Percentiles rank a stretch among this genome's conserved stretches.
Evolutionary conservation across 2,888 invertebrate species (phyloP).

Genomic region (Hypolimnas misippus): DNA sequence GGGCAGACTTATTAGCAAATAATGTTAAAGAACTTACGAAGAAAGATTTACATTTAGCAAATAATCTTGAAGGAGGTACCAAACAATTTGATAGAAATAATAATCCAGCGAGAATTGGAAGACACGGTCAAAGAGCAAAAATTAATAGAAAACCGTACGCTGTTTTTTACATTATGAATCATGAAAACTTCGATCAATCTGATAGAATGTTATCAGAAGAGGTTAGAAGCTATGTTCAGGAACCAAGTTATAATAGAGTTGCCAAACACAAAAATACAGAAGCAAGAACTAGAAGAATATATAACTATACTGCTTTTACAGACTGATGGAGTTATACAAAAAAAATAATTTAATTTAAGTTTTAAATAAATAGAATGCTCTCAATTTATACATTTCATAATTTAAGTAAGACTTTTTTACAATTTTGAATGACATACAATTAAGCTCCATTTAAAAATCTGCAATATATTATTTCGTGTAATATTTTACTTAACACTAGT

Average conservation of each 20-base stretch:
- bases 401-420: too few relatives aligned
- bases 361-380: too few relatives aligned
- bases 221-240: slow-evolving; percentile 19
- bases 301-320: slow-evolving; percentile 2
- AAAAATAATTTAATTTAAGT: background rate
- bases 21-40: too few relatives aligned
- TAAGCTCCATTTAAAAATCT: too few relatives aligned
- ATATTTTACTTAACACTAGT: too few relatives aligned
- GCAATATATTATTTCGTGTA: too few relatives aligned
- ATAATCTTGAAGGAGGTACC: background rate
- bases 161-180: slow-evolving; percentile 62
- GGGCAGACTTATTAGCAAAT: too few relatives aligned
- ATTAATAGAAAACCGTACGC: slow-evolving; percentile 57
- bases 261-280: background rate
- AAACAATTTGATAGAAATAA: slow-evolving; percentile 16
- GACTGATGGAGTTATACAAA: background rate
- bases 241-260: slow-evolving; percentile 6
- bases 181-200: slow-evolving; percentile 47
- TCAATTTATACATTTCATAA: too few relatives aligned
- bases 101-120: slow-evolving; percentile 46
- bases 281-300: background rate
- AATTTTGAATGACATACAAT: too few relatives aligned
- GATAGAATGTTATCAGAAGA: slow-evolving; percentile 36
- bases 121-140: slow-evolving; percentile 49
- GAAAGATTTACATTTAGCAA: too few relatives aligned